phyloP scores from a whole-genome alignment of 2,888 invertebrate genomes.

The Erebia palarica region DNA sequence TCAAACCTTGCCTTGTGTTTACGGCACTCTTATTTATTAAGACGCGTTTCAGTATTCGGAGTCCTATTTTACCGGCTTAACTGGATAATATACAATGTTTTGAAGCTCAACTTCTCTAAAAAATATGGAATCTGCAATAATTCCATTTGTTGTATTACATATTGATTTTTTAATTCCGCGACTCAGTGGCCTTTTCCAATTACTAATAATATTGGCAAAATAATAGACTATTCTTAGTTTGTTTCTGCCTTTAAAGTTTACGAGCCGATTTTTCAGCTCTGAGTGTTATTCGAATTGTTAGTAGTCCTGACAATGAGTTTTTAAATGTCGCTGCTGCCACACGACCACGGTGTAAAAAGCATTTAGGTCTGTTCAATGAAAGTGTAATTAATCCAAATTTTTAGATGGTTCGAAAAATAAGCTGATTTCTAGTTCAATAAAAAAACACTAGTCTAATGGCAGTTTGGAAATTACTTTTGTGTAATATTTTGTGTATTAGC shows the following conservation, averaged over 20 bases:
- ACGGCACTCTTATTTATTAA: no score
- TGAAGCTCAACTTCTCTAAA: no score
- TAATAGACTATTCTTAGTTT: not conserved
- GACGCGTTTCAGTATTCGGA: no score
- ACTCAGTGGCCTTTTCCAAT: no score
- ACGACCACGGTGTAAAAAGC: slow-evolving; percentile 22
- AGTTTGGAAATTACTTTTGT: not conserved
- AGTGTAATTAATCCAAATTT: slow-evolving; percentile 18
- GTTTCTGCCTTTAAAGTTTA: slow-evolving; percentile 7
- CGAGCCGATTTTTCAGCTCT: slow-evolving; percentile 17
- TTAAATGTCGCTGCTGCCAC: slow-evolving; percentile 30
- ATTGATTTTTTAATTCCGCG: no score
- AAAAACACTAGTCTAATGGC: not conserved
- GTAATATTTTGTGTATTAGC: not conserved
- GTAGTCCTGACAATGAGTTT: slow-evolving; percentile 33
- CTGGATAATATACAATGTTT: no score
- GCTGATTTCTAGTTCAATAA: no score
- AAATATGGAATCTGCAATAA: no score
- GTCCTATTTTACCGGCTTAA: no score
- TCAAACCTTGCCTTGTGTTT: no score
- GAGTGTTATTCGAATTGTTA: slow-evolving; percentile 27
- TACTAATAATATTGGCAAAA: not conserved
- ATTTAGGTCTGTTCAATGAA: slow-evolving; percentile 24
- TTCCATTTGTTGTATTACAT: no score
- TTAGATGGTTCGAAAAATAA: not conserved